Evolutionary conservation across 2,888 invertebrate species (phyloP).

Genomic region (Furcula furcula): DNA sequence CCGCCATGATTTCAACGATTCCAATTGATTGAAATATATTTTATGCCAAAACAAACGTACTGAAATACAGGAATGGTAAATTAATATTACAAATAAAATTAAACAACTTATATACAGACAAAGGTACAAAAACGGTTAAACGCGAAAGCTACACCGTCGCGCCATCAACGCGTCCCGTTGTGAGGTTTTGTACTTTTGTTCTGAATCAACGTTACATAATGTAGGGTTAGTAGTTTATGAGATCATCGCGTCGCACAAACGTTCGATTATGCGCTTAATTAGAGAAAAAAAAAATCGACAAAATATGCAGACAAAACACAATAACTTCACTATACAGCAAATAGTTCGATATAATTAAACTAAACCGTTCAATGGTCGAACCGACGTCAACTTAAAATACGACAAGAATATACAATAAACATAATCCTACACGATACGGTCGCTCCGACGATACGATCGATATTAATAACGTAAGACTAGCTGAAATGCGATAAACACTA

Average conservation of each 20-base stretch:
- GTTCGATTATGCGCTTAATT: conserved; percentile 69
- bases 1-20: conserved; percentile 41
- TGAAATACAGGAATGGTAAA: conserved; percentile 68
- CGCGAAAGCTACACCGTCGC: conserved; percentile 39
- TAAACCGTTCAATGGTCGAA: conserved; percentile 51
- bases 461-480: conserved; percentile 80
- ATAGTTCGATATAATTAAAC: conserved; percentile 53
- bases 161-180: conserved; percentile 35
- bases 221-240: conserved; percentile 79
- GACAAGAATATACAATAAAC: conserved; percentile 69
- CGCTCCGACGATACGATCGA: conserved; percentile 64
- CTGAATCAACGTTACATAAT: conserved; percentile 56
- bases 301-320: conserved; percentile 74
- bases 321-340: conserved; percentile 62
- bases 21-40: conserved; percentile 30
- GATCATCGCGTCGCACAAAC: conserved; percentile 75
- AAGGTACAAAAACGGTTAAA: conserved; percentile 74
- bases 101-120: conserved; percentile 70
- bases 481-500: conserved; percentile 80
- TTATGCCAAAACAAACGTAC: conserved; percentile 64
- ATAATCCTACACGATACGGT: conserved; percentile 65
- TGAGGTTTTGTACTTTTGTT: conserved; percentile 77
- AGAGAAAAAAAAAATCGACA: conserved; percentile 67
- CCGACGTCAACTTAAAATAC: conserved; percentile 56
- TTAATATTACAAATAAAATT: conserved; percentile 58